Evolutionary conservation across 1,140 invertebrate species (phyloP).

Genomic region (Melipona quadrifasciata): DNA sequence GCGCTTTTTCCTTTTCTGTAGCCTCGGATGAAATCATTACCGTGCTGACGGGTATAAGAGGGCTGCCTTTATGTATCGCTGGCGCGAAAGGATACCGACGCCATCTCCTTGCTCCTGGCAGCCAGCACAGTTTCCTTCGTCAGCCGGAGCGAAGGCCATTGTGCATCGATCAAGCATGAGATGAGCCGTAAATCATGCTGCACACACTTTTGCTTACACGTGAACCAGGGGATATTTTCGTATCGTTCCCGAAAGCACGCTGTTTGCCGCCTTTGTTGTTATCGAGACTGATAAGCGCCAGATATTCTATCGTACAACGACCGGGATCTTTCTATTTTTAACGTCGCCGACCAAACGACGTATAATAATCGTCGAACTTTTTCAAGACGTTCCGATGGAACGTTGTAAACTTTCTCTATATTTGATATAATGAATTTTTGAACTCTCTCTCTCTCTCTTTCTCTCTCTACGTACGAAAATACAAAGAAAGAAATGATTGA

Average conservation of each 20-base stretch:
- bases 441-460: too few species aligned
- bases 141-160: slow-evolving; percentile 54
- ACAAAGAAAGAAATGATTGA: not conserved
- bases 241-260: not conserved
- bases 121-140: slow-evolving; percentile 23
- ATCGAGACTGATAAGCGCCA: slow-evolving; percentile 7
- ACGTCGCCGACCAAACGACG: not conserved
- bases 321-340: not conserved
- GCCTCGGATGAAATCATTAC: slow-evolving; percentile 77
- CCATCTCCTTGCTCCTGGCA: slow-evolving; percentile 37
- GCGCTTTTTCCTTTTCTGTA: slow-evolving; percentile 19
- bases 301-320: not conserved
- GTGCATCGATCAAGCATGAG: slow-evolving; percentile 74
- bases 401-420: too few species aligned
- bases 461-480: not conserved
- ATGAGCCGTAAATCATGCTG: slow-evolving; percentile 73
- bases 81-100: slow-evolving; percentile 48
- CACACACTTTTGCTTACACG: slow-evolving; percentile 50
- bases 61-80: slow-evolving; percentile 63
- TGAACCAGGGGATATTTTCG: slow-evolving; percentile 53
- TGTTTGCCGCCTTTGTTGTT: slow-evolving; percentile 17
- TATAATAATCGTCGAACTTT: too few species aligned
- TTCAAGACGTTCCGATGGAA: not conserved
- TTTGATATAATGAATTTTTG: not conserved
- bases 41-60: slow-evolving; percentile 61